These are phyloP conservation scores for Pseudocheirus occidentalis DNA, from an alignment of 2,797 vertebrate species.

Conservation along the genomic window DNA sequence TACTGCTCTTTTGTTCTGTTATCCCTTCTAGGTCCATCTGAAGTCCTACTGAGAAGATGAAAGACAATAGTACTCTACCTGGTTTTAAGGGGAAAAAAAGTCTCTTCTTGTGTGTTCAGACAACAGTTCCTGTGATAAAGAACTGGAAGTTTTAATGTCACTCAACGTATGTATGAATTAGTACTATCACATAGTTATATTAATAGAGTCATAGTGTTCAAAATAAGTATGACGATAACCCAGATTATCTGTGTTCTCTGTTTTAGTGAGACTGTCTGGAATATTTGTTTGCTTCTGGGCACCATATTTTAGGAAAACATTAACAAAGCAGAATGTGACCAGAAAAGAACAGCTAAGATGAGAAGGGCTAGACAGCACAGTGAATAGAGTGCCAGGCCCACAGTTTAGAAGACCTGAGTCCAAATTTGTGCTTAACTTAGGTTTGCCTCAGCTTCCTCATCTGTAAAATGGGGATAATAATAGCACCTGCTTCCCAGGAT, in stretches of 20 bases:
- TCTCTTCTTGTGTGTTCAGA: background rate
- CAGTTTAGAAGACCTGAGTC: background rate
- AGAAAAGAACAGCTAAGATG: background rate
- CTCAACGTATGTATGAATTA: background rate
- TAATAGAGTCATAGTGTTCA: background rate
- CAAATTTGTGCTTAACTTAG: background rate
- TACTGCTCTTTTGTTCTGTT: background rate
- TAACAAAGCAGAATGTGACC: background rate
- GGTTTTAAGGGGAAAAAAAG: background rate
- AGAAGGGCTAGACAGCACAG: background rate
- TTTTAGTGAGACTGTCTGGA: background rate
- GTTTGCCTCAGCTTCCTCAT: background rate
- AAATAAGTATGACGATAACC: background rate
- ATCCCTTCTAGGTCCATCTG: background rate
- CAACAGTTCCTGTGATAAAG: background rate
- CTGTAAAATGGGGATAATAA: background rate
- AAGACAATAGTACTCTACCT: background rate
- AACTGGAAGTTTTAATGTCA: background rate
- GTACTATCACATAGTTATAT: background rate
- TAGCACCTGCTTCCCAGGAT: background rate
- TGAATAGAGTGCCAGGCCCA: background rate
- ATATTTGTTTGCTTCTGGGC: background rate
- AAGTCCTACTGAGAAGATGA: background rate
- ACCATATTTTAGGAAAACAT: background rate
- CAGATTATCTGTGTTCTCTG: background rate